Base-by-base conservation (phyloP, 2,113 vertebrate genomes). In the Sus scrofa region DNA sequence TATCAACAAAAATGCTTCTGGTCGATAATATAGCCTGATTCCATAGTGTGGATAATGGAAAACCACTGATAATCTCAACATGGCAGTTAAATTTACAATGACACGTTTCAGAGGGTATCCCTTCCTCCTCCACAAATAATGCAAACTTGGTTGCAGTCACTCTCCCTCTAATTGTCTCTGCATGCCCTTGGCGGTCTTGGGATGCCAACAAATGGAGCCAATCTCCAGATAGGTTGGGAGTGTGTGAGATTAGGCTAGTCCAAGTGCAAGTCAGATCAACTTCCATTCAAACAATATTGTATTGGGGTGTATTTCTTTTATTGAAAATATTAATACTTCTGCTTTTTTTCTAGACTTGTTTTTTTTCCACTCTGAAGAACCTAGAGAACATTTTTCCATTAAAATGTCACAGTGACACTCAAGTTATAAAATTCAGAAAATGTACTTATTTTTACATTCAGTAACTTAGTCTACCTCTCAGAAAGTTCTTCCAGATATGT, bases 331-430 rank as follows among this genome's bases (percentile, higher is more conserved):
- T 70, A 75, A 16, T 67, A 60, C 44, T 62, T 71, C 3, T 24
- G 52, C 39, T 90, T 73, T 86, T 58, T 52, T 68, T 12, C 81
- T 14, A 84, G 56, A 16, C n/a, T 16, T 92, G 32, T 81, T 87
- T 95, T 94, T 77, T 85, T 83, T 71, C 52, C 58, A 94, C 86
- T 95, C 96, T n/a, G 34, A 78, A 91, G 86, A 91, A 91, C 56
- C 67, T 81, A 78, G 89, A 94, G 95, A 94, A 94, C 56, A 86
- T 89, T 96, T 81, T 94, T n/a, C 67, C 91, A 89, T 75, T 85
- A 93, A 98, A 97, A 97, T 97, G 82, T 98, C 95, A 96, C 83
- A 54, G 78, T 93, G 89, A 95, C 94, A 95, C 83, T 94, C 89
- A 73, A 74, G 54, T 94, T 93, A 90, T 34, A 73, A 89, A 88